Evolutionary conservation across 2,888 invertebrate species (phyloP).

Genomic region (Drosophila leonis): DNA sequence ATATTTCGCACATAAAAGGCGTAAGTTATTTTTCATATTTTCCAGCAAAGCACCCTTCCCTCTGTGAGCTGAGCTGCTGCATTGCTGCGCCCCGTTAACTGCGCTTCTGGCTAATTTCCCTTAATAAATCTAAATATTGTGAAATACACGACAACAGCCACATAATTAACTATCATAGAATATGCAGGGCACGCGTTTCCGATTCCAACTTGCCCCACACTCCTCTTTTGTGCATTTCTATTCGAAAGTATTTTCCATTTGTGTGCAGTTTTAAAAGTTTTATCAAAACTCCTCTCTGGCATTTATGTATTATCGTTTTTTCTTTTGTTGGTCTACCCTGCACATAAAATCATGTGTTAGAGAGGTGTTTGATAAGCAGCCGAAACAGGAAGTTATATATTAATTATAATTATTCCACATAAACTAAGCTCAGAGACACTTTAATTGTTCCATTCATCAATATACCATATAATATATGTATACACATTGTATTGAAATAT

Average conservation of each 20-base stretch:
- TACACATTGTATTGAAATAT: too few species aligned
- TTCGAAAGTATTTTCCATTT: constrained; percentile 51
- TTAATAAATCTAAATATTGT: constrained; percentile 68
- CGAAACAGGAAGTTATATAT: too few species aligned
- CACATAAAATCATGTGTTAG: background rate
- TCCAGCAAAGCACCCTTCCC: constrained; percentile 2
- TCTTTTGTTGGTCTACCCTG: constrained; percentile 1
- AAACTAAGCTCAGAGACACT: too few species aligned
- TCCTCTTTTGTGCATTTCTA: background rate
- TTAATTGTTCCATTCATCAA: too few species aligned
- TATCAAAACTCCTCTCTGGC: constrained; percentile 10
- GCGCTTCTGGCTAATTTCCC: constrained; percentile 70
- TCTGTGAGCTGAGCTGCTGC: constrained; percentile 25
- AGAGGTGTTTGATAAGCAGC: too few species aligned
- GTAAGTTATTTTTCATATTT: constrained; percentile 80
- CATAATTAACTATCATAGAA: constrained; percentile 80
- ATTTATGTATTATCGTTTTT: background rate
- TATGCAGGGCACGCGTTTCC: constrained; percentile 68
- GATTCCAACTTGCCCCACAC: constrained; percentile 38
- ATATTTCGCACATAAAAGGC: constrained; percentile 80
- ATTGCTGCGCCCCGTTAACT: constrained; percentile 12
- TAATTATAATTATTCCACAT: too few species aligned
- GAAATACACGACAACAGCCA: constrained; percentile 33
- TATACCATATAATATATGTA: too few species aligned
- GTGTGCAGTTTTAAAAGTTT: constrained; percentile 27